Evolutionary conservation across 2,888 invertebrate species (phyloP).

Genomic region (Formica aserva): DNA sequence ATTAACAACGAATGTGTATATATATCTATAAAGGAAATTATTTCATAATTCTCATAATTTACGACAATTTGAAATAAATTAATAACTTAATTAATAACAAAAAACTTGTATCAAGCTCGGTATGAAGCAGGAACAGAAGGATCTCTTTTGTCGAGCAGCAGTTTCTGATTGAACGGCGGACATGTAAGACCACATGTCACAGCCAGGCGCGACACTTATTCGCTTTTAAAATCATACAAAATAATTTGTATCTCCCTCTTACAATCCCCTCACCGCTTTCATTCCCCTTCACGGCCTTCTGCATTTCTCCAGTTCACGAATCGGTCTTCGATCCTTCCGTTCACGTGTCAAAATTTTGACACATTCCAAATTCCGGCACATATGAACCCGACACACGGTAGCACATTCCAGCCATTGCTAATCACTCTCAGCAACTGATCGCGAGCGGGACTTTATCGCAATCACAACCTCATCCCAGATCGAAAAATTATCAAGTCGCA

Average conservation of each 20-base stretch:
- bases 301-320: slow-evolving; percentile 45
- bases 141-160: slow-evolving; percentile 79
- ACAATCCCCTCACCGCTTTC: slow-evolving; percentile 57
- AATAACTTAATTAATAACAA: background rate
- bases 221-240: slow-evolving; percentile 79
- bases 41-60: background rate
- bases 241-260: slow-evolving; percentile 75
- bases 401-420: slow-evolving; percentile 17
- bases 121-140: slow-evolving; percentile 58
- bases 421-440: slow-evolving; percentile 7
- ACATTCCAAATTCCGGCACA: slow-evolving; percentile 66
- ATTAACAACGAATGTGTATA: background rate
- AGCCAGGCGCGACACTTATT: slow-evolving; percentile 79
- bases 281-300: slow-evolving; percentile 31
- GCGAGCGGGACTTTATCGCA: background rate
- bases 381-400: slow-evolving; percentile 37
- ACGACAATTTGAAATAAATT: background rate
- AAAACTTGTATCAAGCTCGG: background rate
- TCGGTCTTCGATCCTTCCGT: slow-evolving; percentile 58
- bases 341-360: slow-evolving; percentile 70
- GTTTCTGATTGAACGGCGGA: slow-evolving; percentile 81
- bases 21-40: background rate
- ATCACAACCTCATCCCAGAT: slow-evolving; percentile 4
- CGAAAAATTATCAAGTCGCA: slow-evolving; percentile 48
- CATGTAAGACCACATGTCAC: slow-evolving; percentile 83